Percentiles rank a stretch among this genome's conserved stretches.
Evolutionary conservation across 2,797 vertebrate genomes (phyloP).

Genomic region (Clarias pachynema): DNA sequence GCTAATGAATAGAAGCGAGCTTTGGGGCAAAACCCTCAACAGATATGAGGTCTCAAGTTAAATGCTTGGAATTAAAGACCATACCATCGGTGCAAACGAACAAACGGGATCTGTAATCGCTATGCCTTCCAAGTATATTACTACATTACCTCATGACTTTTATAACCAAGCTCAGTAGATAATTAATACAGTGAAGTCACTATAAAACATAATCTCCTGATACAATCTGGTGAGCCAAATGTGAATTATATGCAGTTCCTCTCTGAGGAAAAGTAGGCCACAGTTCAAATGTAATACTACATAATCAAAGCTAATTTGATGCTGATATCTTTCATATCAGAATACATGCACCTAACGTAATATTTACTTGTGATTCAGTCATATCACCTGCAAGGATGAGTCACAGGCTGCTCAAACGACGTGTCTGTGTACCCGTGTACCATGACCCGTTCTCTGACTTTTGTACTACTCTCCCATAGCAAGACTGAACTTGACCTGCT

Average conservation of each 20-base stretch:
- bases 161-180: background rate
- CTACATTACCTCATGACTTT: background rate
- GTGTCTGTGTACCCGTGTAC: constrained; percentile 23
- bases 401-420: background rate
- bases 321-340: too few relatives aligned
- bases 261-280: background rate
- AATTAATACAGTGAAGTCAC: background rate
- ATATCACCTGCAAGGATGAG: background rate
- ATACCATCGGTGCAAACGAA: background rate
- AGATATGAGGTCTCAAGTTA: background rate
- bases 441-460: constrained; percentile 12
- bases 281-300: background rate
- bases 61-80: background rate
- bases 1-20: background rate
- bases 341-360: background rate
- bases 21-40: background rate
- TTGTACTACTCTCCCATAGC: background rate
- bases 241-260: background rate
- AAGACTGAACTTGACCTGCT: background rate
- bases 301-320: background rate
- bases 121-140: too few relatives aligned
- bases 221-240: background rate
- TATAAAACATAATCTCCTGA: background rate
- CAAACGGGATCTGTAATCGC: background rate
- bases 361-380: background rate